Percentiles rank a stretch among this genome's conserved stretches.
Conservation (phyloP, 2,113 vertebrate species). For the Ivindomyrus marchei region DNA sequence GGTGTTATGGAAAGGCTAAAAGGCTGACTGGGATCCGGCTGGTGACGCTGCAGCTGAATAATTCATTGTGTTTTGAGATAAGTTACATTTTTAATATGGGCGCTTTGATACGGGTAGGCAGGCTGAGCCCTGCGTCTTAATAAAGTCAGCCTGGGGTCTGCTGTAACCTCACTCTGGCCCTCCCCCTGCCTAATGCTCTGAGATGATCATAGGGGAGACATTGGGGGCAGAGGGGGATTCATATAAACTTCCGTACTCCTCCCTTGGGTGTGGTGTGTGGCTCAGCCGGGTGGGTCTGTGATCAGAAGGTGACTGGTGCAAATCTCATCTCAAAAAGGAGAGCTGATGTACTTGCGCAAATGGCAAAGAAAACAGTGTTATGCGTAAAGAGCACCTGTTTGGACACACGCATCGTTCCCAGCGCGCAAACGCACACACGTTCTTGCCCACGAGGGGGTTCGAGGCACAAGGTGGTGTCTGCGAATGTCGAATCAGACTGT, state of each 20-base stretch:
- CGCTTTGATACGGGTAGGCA: neutral
- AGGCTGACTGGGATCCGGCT: neutral
- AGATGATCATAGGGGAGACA: neutral
- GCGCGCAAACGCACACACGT: slow-evolving; percentile 1
- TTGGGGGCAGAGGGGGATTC: neutral
- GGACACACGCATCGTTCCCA: neutral
- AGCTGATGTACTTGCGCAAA: neutral
- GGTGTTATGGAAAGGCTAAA: neutral
- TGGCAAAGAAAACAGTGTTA: neutral
- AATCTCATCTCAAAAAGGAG: neutral
- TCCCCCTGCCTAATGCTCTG: neutral
- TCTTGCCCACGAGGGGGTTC: neutral
- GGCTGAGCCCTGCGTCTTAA: neutral
- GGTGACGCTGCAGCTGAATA: neutral
- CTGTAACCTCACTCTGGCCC: neutral
- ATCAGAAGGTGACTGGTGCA: neutral
- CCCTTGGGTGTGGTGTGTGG: neutral
- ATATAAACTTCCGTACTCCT: neutral
- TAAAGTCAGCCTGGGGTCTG: neutral
- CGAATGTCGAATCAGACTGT: neutral
- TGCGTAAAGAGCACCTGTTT: neutral
- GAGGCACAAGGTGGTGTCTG: neutral
- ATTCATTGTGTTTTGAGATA: slow-evolving; percentile 20
- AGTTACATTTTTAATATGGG: slow-evolving; percentile 22
- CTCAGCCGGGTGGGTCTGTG: neutral